These are phyloP conservation scores for Bradypus variegatus DNA, from an alignment of 2,797 vertebrate genomes.

Conservation along the genomic window DNA sequence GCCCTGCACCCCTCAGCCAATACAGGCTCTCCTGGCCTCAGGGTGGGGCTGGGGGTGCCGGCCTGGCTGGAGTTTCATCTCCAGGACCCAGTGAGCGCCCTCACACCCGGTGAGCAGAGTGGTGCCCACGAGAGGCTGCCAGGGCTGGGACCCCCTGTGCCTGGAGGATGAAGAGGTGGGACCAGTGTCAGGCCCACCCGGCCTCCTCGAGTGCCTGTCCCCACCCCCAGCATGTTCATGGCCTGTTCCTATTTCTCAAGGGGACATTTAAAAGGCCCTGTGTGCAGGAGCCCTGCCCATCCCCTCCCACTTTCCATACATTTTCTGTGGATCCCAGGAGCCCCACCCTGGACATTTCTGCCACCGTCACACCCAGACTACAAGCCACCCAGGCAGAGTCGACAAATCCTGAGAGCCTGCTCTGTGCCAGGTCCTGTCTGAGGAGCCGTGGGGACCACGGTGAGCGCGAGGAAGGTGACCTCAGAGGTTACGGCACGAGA, in stretches of 20 bases:
- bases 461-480: fast-evolving
- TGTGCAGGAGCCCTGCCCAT: not conserved
- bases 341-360: fast-evolving
- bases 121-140: not conserved
- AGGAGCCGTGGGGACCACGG: not conserved
- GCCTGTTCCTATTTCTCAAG: not conserved
- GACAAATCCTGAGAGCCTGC: too few relatives aligned
- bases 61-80: not conserved
- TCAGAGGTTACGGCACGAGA: fast-evolving
- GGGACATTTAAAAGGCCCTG: not conserved
- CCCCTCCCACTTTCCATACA: fast-evolving
- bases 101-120: too few relatives aligned
- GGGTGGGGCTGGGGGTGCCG: too few relatives aligned
- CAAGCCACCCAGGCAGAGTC: fast-evolving
- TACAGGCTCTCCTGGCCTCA: not conserved
- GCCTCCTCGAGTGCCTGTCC: not conserved
- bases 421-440: not conserved
- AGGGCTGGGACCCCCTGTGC: not conserved
- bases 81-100: not conserved
- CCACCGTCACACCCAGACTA: not conserved
- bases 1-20: fast-evolving
- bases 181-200: fast-evolving
- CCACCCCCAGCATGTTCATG: fast-evolving
- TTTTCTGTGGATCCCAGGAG: not conserved
- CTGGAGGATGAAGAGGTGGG: too few relatives aligned